A percentile compares a stretch with the other conserved stretches of the same genome.
Conservation (phyloP, 2,113 vertebrate species). For the Oxyura jamaicensis region DNA sequence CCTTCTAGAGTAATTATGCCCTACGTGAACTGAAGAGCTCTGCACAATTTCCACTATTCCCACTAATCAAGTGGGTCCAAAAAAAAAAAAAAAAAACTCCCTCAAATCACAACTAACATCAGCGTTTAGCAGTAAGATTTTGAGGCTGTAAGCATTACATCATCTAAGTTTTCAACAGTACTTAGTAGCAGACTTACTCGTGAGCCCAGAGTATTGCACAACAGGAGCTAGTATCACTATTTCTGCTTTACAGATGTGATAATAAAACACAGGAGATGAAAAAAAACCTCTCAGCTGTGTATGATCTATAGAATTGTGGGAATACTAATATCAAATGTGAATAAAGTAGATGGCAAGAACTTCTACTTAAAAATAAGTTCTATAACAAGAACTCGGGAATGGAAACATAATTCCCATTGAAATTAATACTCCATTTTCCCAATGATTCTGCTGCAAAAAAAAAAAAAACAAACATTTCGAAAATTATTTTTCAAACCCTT, state of each 20-base stretch:
- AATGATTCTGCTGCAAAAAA: neutral
- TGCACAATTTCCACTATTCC: neutral
- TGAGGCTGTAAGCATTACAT: neutral
- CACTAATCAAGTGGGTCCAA: neutral
- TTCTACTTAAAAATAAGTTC: neutral
- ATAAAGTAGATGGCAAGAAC: neutral
- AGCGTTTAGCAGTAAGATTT: neutral
- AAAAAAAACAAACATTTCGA: neutral
- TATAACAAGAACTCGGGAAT: neutral
- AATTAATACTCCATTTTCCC: neutral
- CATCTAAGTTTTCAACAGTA: neutral
- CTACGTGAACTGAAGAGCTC: neutral
- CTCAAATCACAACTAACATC: neutral
- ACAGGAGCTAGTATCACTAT: neutral
- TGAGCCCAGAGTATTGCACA: neutral
- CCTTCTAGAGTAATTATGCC: neutral
- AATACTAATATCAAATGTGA: neutral
- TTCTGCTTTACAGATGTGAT: neutral
- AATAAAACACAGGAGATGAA: neutral
- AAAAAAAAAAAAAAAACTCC: neutral
- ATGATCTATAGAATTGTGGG: neutral
- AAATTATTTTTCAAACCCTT: neutral
- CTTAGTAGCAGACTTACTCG: neutral
- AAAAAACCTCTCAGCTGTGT: neutral
- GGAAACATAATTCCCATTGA: neutral